These are phyloP conservation scores for Rutilus rutilus DNA, from an alignment of 2,113 vertebrate genomes.

Conservation along the genomic window DNA sequence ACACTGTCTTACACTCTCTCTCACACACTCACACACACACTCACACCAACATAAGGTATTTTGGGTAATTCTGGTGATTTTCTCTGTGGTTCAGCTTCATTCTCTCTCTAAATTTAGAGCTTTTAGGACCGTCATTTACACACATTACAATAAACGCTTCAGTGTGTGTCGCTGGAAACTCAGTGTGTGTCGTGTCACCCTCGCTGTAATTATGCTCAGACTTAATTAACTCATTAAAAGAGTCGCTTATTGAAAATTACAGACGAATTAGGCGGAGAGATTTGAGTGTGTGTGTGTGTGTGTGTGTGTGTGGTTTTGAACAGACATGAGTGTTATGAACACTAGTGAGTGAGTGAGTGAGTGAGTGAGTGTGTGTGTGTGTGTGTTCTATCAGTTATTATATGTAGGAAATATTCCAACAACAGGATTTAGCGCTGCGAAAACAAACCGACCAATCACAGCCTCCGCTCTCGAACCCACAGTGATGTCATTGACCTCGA, in stretches of 20 bases:
- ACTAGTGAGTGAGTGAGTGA: neutral
- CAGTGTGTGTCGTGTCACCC: neutral
- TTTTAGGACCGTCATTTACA: neutral
- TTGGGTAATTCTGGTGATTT: neutral
- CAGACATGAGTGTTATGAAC: neutral
- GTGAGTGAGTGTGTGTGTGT: too few species aligned
- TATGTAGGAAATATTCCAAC: neutral
- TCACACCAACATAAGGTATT: neutral
- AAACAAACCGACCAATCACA: constrained; percentile 3
- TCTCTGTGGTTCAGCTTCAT: neutral
- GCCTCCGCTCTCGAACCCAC: neutral
- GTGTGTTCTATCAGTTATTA: too few species aligned
- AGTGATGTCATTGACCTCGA: constrained; percentile 9
- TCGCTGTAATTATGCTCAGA: neutral
- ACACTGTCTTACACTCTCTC: neutral
- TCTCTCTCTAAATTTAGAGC: neutral
- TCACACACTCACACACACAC: too few species aligned
- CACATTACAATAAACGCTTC: neutral
- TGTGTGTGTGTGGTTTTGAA: neutral
- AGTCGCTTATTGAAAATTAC: neutral
- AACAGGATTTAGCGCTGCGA: neutral
- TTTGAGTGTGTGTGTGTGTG: neutral
- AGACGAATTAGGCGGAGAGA: neutral
- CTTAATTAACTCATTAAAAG: constrained; percentile 9
- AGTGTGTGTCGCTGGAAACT: constrained; percentile 9